These are phyloP conservation scores for Drosophila pseudoobscura DNA, from an alignment of 1,140 invertebrate species.

Conservation along the genomic window DNA sequence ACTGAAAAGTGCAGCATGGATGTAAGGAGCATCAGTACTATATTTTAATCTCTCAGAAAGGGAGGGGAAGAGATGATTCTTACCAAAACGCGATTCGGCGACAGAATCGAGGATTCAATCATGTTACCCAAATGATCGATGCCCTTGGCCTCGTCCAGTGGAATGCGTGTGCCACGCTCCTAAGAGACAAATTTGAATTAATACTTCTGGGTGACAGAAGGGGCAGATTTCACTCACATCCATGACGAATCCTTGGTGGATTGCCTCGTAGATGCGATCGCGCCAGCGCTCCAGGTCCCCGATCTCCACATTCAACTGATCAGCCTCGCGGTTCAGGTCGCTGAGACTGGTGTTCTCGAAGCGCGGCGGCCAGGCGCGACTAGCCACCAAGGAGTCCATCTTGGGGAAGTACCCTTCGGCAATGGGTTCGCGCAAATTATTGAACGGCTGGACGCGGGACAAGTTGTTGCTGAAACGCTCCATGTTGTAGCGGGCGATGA, in stretches of 20 bases:
- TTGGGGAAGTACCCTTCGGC: conserved; percentile 89
- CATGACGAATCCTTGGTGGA: conserved; percentile 87
- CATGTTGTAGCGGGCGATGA: conserved; percentile 87
- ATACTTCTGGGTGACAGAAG: accelerated
- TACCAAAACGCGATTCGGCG: conserved; percentile 88
- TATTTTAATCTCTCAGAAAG: too few species aligned
- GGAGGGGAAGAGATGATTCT: conserved; percentile 84
- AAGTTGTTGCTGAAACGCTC: conserved; percentile 88
- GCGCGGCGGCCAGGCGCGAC: conserved; percentile 87
- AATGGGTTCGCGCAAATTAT: conserved; percentile 87
- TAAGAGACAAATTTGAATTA: not conserved
- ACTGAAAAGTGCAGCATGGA: conserved; percentile 79
- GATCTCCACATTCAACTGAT: conserved; percentile 88
- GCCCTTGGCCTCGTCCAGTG: conserved; percentile 87
- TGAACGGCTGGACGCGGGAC: conserved; percentile 85
- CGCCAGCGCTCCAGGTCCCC: conserved; percentile 89
- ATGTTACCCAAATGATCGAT: conserved; percentile 93
- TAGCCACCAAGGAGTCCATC: conserved; percentile 87
- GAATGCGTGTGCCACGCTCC: conserved; percentile 84
- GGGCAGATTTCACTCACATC: conserved; percentile 83
- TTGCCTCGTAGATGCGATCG: conserved; percentile 89
- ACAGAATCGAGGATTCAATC: conserved; percentile 89
- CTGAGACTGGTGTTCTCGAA: conserved; percentile 85
- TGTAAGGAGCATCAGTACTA: not conserved
- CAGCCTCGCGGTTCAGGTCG: conserved; percentile 87